Percentiles rank a stretch among this genome's conserved stretches.
phyloP scores from a whole-genome alignment of 1,140 invertebrate species.

The Oppia nitens region DNA sequence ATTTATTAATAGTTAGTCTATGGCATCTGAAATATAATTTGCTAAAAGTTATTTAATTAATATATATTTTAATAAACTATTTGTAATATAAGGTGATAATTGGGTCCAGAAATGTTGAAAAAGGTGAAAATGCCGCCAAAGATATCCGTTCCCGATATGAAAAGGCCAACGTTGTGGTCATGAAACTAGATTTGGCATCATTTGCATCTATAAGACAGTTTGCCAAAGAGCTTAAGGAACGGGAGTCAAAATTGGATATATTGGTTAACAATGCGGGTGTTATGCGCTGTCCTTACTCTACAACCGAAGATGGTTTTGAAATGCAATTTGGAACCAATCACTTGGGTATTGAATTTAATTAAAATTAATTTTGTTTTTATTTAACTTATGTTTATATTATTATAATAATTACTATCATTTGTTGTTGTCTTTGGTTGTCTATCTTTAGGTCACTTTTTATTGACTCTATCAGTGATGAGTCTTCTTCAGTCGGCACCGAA shows the following conservation, averaged over 20 bases:
- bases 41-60: background rate
- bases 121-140: slow-evolving; percentile 50
- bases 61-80: no score
- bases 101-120: slow-evolving; percentile 54
- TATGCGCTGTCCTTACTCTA: slow-evolving; percentile 27
- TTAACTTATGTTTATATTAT: no score
- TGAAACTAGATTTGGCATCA: slow-evolving; percentile 49
- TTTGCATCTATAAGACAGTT: slow-evolving; percentile 51
- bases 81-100: slow-evolving; percentile 41
- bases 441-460: slow-evolving; percentile 18
- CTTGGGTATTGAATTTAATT: slow-evolving; percentile 22
- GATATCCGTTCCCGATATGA: slow-evolving; percentile 54
- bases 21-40: background rate
- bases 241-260: slow-evolving; percentile 45
- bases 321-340: slow-evolving; percentile 39
- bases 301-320: slow-evolving; percentile 64
- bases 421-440: background rate
- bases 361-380: background rate
- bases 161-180: slow-evolving; percentile 54
- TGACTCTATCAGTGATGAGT: slow-evolving; percentile 19
- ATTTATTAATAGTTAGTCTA: background rate
- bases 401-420: no score
- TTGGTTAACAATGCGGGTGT: slow-evolving; percentile 64
- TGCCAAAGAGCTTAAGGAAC: slow-evolving; percentile 36
- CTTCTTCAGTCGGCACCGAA: slow-evolving; percentile 34